Conservation (phyloP, 2,113 vertebrate species). For the Gavialis gangeticus region DNA sequence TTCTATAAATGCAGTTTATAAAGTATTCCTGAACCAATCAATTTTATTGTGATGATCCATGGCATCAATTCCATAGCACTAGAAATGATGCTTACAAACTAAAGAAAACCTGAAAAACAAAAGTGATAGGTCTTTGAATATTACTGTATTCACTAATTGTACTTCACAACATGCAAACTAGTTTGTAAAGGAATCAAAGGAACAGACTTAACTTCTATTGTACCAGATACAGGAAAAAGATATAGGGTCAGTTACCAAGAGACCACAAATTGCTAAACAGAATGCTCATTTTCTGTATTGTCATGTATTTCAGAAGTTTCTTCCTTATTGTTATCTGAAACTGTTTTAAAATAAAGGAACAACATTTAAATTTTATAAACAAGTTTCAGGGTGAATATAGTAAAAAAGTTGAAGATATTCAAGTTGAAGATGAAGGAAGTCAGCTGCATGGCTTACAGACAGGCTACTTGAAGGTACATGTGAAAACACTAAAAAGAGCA, state of each 20-base stretch:
- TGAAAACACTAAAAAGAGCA: neutral
- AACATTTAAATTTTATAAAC: neutral
- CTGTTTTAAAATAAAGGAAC: neutral
- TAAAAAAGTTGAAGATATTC: neutral
- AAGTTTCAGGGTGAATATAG: rapidly evolving
- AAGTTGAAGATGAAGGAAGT: neutral
- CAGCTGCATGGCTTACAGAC: neutral
- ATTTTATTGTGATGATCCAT: slow-evolving; percentile 34
- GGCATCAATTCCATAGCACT: neutral
- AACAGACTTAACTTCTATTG: neutral
- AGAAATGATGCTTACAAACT: neutral
- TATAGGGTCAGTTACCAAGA: neutral
- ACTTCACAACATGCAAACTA: neutral
- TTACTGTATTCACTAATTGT: neutral
- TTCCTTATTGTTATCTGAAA: neutral
- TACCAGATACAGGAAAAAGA: neutral
- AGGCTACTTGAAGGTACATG: neutral
- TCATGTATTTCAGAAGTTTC: neutral
- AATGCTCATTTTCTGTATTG: neutral
- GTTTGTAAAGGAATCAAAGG: neutral
- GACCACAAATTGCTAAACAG: slow-evolving; percentile 26
- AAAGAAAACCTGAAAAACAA: neutral
- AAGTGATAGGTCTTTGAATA: neutral
- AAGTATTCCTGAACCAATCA: slow-evolving; percentile 43
- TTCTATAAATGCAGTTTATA: neutral